Base-by-base conservation (phyloP, 2,888 invertebrate genomes). In the Cerastis rubricosa region DNA sequence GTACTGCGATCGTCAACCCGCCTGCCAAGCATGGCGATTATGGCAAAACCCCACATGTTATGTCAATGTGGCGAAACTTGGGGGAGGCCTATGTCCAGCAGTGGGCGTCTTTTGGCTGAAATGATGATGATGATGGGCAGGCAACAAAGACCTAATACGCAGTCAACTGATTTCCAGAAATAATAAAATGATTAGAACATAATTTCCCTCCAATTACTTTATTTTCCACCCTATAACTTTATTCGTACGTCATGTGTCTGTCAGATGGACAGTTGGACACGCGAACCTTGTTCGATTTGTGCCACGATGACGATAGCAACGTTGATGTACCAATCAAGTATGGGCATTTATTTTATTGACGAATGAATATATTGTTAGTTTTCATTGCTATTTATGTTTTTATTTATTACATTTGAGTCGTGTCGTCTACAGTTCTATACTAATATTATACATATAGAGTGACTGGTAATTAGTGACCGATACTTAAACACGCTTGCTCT, bases 191-290 rank as follows among this genome's bases (percentile, higher is more conserved):
- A 69, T 76, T 47, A n/a, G 9, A 22, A 49, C 19, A 71, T 70
- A 63, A 63, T 57, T 54, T 54, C 29, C 29, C 14, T 47, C 57
- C 75, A 71, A 74, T 72, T 72, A 80, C 49, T 71, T 65, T 35
- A 72, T 77, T 72, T 51, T 51, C 43, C 35, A 19, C 51, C 22
- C 72, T 67, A 71, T 74, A 63, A 81, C 47, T 66, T 68, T 25
- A 74, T 79, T 29, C 17, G 17, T 29, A 57, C 17, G 25, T 25
- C 25, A 57, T 17, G 40, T 40, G n/a, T 35, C 17, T 64, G 59
- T 73, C 72, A 76, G 71, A 66, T 47, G 17, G 43, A 65, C 74
- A 80, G 68, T 63, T 40, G 6, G 43, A 65, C 83, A 83, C 76
- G 76, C 83, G 25, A 79, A 25, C 25, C 67, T 7, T 45, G 65